Evolutionary conservation across 2,113 vertebrate species (phyloP), one percentile per base, ranked within the genome.

Genomic region (Siniperca chuatsi): DNA sequence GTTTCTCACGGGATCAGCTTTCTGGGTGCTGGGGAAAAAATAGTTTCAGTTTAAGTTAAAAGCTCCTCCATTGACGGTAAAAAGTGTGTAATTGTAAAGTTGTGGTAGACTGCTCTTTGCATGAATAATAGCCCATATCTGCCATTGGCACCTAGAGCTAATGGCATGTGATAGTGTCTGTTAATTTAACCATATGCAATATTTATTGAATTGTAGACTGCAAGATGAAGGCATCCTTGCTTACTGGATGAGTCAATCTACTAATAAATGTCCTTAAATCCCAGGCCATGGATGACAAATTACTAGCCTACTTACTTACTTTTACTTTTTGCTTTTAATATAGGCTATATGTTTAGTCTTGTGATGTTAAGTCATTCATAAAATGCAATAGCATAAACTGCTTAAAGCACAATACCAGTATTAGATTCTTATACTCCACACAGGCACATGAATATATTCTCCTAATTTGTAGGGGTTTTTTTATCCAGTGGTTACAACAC

Each of bases 1-100:
- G 54, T 81, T 88, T 89, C 81, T 79, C 88, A 67, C 65, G 73
- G 68, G 76, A 68, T 79, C 64, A 52, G 48, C 54, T 90, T 81
- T 72, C 83, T 21, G 5, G 50, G 66, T 7, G n/a, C 61, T 46
- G 64, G 12, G 64, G 13, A 0, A 20, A 25, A 65, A 68, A 64
- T 85, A 85, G 2, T 54, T 61, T 74, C 68, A 83, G 60, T 78
- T 71, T 42, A 61, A 55, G 52, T 77, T 42, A 42, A 65, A 60
- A 20, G 23, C 50, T 11, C 1, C 15, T 67, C 33, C 4, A 21
- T 1, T 23, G 25, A 23, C 4, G 42, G 9, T 50, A 7, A 35
- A 21, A 54, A 11, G 20, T 67, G 42, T 67, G 42, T 8, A 60
- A 12, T 35, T n/a, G 52, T 42, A 29, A 57, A 70, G 65, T 58